Evolutionary conservation across 2,113 vertebrate species (phyloP).

Genomic region (Pundamilia nyererei): DNA sequence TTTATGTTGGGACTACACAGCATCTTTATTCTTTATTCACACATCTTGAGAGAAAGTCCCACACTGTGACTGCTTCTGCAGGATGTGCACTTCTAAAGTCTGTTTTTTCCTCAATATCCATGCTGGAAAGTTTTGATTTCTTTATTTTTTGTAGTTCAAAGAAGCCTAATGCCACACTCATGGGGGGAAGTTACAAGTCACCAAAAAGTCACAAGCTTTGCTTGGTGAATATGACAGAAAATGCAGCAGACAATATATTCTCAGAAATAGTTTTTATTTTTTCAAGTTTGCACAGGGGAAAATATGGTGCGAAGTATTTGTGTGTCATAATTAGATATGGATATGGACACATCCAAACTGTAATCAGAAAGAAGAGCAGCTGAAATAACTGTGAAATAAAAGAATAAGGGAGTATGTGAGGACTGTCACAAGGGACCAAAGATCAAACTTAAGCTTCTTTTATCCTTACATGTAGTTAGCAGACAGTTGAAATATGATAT

Average conservation of each 20-base stretch:
- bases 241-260: background rate
- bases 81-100: background rate
- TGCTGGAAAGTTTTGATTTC: background rate
- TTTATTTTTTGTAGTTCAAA: background rate
- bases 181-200: background rate
- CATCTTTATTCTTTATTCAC: background rate
- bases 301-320: background rate
- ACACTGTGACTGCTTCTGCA: background rate
- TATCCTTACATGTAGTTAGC: background rate
- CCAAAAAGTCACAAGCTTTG: background rate
- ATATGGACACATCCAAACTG: background rate
- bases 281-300: background rate
- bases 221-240: background rate
- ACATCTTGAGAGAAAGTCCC: background rate
- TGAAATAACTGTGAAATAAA: background rate
- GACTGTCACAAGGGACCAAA: background rate
- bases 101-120: background rate
- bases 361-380: background rate
- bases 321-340: background rate
- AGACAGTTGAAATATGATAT: background rate
- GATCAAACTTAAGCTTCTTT: background rate
- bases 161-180: background rate
- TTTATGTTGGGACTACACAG: background rate
- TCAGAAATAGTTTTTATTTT: background rate
- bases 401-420: background rate